These are phyloP conservation scores for Lutra lutra DNA, from an alignment of 2,797 vertebrate species.

Conservation along the genomic window DNA sequence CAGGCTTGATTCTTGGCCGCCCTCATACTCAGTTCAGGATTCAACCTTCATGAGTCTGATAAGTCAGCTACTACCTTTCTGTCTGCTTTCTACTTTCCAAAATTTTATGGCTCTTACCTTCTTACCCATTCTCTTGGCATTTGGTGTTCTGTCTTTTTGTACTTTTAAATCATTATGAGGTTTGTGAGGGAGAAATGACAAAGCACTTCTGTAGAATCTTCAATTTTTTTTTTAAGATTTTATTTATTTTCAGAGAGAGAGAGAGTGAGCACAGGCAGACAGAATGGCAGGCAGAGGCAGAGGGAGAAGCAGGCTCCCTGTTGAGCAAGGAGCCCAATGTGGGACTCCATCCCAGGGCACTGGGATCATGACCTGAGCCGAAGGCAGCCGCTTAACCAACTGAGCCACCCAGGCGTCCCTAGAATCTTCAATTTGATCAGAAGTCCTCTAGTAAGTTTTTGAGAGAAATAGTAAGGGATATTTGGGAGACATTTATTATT, in stretches of 20 bases:
- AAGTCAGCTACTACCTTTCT: background rate
- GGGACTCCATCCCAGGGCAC: too few relatives aligned
- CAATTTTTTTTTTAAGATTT: background rate
- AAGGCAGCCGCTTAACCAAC: too few relatives aligned
- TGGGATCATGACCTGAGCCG: too few relatives aligned
- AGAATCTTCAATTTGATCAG: background rate
- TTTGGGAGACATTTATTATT: conserved; percentile 11
- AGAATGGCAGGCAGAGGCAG: too few relatives aligned
- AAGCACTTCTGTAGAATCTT: background rate
- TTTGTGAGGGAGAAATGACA: background rate
- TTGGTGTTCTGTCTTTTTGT: background rate
- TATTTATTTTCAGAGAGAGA: too few relatives aligned
- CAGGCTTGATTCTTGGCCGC: background rate
- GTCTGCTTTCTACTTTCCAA: background rate
- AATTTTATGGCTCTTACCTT: background rate
- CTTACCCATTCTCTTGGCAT: background rate
- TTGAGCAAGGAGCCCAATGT: too few relatives aligned
- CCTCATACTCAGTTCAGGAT: background rate
- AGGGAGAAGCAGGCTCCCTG: too few relatives aligned
- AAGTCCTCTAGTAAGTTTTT: background rate
- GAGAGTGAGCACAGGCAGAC: too few relatives aligned
- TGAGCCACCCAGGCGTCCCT: too few relatives aligned
- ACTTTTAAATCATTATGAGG: background rate
- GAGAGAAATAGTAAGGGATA: background rate
- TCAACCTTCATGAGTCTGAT: background rate